These are phyloP conservation scores for Hydractinia echinata DNA, from an alignment of 30 jellyfish, hydroid and myxozoan species.

Conservation along the genomic window DNA sequence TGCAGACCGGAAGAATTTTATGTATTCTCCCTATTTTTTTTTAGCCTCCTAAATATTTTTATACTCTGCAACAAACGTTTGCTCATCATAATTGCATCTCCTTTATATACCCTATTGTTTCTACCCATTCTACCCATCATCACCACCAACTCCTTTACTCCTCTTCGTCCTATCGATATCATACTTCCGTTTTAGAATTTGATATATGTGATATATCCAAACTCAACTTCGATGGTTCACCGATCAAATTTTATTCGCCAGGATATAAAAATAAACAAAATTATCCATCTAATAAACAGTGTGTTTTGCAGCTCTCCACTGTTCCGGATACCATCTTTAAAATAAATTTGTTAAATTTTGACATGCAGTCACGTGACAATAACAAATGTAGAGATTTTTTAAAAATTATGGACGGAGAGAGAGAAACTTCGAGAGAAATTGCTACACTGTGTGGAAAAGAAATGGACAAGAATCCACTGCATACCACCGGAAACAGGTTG, in stretches of 20 bases:
- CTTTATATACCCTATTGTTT: no score
- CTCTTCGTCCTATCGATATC: no score
- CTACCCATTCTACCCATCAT: no score
- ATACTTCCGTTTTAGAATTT: not conserved
- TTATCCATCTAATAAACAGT: constrained; percentile 5
- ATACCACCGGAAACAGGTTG: not conserved
- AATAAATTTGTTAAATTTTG: constrained; percentile 6
- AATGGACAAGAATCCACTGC: not conserved
- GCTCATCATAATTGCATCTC: no score
- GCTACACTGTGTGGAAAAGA: constrained; percentile 15
- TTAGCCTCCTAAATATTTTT: no score
- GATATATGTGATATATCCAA: constrained; percentile 18
- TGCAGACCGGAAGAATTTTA: no score
- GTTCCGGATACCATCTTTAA: not conserved
- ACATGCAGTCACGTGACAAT: not conserved
- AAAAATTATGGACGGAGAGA: constrained; percentile 10
- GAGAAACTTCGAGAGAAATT: not conserved
- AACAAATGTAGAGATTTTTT: constrained; percentile 19
- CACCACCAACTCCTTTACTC: no score
- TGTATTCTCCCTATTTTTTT: no score
- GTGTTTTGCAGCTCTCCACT: constrained; percentile 7
- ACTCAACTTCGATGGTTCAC: not conserved
- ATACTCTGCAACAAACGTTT: no score
- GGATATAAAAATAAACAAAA: not conserved
- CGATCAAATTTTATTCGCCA: not conserved